Evolutionary conservation across 1,140 invertebrate genomes (phyloP).

Genomic region (Diuraphis noxia): DNA sequence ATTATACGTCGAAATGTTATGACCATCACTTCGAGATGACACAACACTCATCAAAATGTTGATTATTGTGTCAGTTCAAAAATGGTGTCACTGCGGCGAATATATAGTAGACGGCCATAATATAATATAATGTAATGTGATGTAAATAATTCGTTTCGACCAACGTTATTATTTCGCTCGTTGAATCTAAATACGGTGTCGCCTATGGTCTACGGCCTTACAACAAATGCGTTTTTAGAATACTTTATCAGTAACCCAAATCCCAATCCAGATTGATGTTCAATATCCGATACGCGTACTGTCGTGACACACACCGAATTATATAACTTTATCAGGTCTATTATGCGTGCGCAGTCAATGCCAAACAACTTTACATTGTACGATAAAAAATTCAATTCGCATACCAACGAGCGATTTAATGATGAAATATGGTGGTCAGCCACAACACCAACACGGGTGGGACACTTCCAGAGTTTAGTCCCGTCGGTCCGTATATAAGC

Average conservation of each 20-base stretch:
- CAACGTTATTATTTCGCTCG: neutral
- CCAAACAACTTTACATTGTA: neutral
- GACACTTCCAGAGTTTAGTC: neutral
- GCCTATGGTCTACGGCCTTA: conserved; percentile 10
- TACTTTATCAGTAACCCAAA: conserved; percentile 1
- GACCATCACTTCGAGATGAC: too few relatives aligned
- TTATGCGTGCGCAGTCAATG: conserved; percentile 14
- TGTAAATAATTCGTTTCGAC: neutral
- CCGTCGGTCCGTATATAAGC: neutral
- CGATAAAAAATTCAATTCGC: neutral
- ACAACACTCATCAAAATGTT: too few relatives aligned
- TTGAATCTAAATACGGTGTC: conserved; percentile 21
- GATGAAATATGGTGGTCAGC: neutral
- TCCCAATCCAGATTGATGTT: conserved; percentile 24
- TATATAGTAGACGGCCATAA: too few relatives aligned
- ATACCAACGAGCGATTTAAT: neutral
- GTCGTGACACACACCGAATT: neutral
- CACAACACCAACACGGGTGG: neutral
- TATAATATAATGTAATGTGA: neutral
- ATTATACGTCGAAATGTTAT: too few relatives aligned
- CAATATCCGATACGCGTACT: neutral
- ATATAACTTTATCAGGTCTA: neutral
- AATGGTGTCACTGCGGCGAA: too few relatives aligned
- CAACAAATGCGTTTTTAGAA: conserved; percentile 16
- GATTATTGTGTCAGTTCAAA: too few relatives aligned